Conservation (phyloP, 2,113 vertebrate genomes). For the Strigops habroptila region DNA sequence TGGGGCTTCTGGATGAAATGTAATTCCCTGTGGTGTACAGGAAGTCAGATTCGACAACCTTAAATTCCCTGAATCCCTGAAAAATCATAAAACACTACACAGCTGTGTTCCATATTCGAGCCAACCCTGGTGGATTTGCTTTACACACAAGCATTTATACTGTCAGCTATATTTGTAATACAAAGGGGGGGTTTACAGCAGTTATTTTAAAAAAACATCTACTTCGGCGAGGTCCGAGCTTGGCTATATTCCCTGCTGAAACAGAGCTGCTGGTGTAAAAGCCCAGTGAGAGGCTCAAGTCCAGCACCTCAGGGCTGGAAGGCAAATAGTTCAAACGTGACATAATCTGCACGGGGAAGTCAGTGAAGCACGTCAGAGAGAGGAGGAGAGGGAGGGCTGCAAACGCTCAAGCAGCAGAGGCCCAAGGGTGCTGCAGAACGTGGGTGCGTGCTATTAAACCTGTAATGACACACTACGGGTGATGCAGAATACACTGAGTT, state of each 20-base stretch:
- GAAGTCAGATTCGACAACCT: constrained; percentile 26
- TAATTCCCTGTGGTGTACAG: constrained; percentile 17
- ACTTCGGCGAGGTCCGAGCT: constrained; percentile 22
- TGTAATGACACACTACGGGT: not conserved
- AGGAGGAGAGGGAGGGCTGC: not conserved
- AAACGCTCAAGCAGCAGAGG: not conserved
- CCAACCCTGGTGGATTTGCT: not conserved
- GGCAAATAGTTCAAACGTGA: constrained; percentile 57
- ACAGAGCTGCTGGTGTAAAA: constrained; percentile 58
- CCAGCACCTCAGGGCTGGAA: constrained; percentile 53
- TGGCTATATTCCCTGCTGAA: constrained; percentile 59
- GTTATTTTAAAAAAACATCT: constrained; percentile 24
- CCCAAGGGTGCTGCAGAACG: not conserved
- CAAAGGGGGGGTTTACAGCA: constrained; percentile 44
- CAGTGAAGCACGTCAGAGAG: constrained; percentile 15
- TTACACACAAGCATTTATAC: not conserved
- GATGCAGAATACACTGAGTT: not conserved
- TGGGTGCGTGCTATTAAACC: not conserved
- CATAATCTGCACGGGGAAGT: constrained; percentile 1
- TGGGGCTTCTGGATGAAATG: constrained; percentile 15
- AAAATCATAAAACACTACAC: constrained; percentile 37
- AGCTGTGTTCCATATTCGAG: not conserved
- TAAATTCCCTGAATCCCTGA: constrained; percentile 50
- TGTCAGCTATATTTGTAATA: not conserved
- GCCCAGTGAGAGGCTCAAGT: constrained; percentile 33